These are phyloP conservation scores for Syrista parreyssii DNA, from an alignment of 2,888 invertebrate genomes.

Conservation along the genomic window DNA sequence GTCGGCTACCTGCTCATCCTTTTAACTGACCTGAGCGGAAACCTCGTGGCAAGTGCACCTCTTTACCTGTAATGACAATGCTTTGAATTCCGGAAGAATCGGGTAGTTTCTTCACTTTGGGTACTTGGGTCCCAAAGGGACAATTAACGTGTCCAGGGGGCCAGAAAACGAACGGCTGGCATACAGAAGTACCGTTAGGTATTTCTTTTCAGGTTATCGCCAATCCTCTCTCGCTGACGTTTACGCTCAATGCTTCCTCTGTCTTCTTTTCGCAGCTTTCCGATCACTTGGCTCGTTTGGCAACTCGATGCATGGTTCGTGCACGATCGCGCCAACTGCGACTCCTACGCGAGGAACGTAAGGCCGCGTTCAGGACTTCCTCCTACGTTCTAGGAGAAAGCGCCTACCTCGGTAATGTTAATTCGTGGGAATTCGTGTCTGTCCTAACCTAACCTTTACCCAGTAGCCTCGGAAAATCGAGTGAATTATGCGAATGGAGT, in stretches of 20 bases:
- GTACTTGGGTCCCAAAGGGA: not conserved
- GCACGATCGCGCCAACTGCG: not conserved
- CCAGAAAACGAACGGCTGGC: not conserved
- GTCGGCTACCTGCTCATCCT: not conserved
- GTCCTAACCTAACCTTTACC: not conserved
- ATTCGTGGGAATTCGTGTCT: not conserved
- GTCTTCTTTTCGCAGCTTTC: not conserved
- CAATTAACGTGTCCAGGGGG: no score
- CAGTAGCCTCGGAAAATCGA: not conserved
- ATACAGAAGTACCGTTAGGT: constrained; percentile 34
- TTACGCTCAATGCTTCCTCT: not conserved
- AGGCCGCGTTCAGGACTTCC: not conserved
- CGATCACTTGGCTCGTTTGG: not conserved
- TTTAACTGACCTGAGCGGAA: no score
- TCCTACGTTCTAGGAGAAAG: not conserved
- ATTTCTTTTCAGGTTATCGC: constrained; percentile 17
- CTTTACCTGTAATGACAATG: not conserved
- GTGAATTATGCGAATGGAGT: not conserved
- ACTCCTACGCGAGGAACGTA: not conserved
- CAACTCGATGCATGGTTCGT: not conserved
- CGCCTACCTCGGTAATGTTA: not conserved
- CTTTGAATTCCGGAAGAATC: not conserved
- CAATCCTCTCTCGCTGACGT: no score
- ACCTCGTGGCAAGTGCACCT: not conserved
- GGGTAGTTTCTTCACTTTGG: not conserved